A percentile compares a stretch with the other conserved stretches of the same genome.
phyloP scores from a whole-genome alignment of 2,888 invertebrate genomes.

The Dryococelus australis region DNA sequence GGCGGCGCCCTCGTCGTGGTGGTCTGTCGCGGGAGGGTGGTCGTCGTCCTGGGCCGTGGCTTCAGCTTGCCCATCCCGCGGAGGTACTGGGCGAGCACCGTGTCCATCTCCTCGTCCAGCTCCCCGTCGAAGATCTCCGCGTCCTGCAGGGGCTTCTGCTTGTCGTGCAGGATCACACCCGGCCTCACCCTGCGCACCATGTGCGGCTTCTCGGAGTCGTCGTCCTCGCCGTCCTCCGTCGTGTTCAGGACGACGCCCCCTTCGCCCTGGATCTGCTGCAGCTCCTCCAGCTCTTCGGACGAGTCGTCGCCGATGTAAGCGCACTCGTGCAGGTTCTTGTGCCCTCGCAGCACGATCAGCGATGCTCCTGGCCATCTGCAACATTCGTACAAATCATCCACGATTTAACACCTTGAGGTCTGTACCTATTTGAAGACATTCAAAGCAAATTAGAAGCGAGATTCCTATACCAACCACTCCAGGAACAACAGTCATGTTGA shows the following conservation, averaged over 20 bases:
- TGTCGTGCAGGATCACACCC: slow-evolving; percentile 38
- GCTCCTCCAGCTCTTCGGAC: slow-evolving; percentile 76
- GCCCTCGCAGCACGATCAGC: slow-evolving; percentile 77
- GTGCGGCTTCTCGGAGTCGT: slow-evolving; percentile 36
- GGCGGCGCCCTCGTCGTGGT: slow-evolving; percentile 35
- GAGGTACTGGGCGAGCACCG: slow-evolving; percentile 35
- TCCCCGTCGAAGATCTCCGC: slow-evolving; percentile 47
- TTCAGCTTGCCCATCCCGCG: slow-evolving; percentile 51
- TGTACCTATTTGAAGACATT: too few species aligned
- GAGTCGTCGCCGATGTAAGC: slow-evolving; percentile 84
- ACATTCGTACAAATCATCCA: background rate
- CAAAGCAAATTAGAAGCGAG: too few species aligned
- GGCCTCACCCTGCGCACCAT: slow-evolving; percentile 40
- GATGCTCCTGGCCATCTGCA: slow-evolving; percentile 78
- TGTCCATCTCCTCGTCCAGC: slow-evolving; percentile 49
- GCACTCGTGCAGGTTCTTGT: slow-evolving; percentile 78
- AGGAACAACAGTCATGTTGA: too few species aligned
- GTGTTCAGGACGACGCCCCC: background rate
- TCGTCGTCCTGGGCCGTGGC: slow-evolving; percentile 45
- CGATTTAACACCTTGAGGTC: too few species aligned
- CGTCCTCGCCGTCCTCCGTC: background rate
- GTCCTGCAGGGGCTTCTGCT: slow-evolving; percentile 30
- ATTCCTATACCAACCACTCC: too few species aligned
- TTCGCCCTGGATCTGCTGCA: slow-evolving; percentile 61
- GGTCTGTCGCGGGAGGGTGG: slow-evolving; percentile 48